These are phyloP conservation scores for Pasiphila rectangulata DNA, from an alignment of 2,888 invertebrate species.

Conservation along the genomic window DNA sequence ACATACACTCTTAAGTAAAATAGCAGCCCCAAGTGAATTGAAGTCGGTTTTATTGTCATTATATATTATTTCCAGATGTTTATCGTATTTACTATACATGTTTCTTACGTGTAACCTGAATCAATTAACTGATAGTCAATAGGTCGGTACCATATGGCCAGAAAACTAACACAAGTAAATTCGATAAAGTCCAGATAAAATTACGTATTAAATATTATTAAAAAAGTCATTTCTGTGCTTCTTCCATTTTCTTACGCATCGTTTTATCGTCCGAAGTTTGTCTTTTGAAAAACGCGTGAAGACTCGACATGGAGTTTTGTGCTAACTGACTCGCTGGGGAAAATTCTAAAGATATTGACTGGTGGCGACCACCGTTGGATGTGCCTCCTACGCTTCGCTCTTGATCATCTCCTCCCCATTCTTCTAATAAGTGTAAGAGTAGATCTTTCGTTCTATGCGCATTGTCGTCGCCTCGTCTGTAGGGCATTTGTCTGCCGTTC, in stretches of 20 bases:
- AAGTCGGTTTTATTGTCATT: slow-evolving; percentile 24
- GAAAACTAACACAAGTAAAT: too few relatives aligned
- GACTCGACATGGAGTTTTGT: slow-evolving; percentile 88
- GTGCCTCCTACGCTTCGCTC: slow-evolving; percentile 78
- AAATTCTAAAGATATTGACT: slow-evolving; percentile 89
- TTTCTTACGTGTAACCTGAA: too few relatives aligned
- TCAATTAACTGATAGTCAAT: too few relatives aligned
- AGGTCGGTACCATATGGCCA: too few relatives aligned
- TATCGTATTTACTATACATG: background rate
- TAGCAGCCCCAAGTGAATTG: slow-evolving; percentile 11
- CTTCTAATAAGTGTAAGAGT: slow-evolving; percentile 86
- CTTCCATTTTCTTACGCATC: slow-evolving; percentile 63
- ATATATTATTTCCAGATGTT: background rate
- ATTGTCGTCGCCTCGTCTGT: slow-evolving; percentile 77
- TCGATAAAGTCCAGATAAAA: too few relatives aligned
- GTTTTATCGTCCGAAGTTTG: slow-evolving; percentile 77
- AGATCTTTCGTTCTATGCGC: slow-evolving; percentile 89
- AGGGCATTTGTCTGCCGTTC: slow-evolving; percentile 68
- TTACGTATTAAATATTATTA: background rate
- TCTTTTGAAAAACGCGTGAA: slow-evolving; percentile 89
- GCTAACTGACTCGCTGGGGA: slow-evolving; percentile 86
- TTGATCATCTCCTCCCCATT: slow-evolving; percentile 85
- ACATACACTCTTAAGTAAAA: slow-evolving; percentile 5
- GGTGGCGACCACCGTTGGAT: slow-evolving; percentile 77
- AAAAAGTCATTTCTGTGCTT: slow-evolving; percentile 50